Evolutionary conservation across 1,140 invertebrate genomes (phyloP).

Genomic region (Hylaeus anthracinus): DNA sequence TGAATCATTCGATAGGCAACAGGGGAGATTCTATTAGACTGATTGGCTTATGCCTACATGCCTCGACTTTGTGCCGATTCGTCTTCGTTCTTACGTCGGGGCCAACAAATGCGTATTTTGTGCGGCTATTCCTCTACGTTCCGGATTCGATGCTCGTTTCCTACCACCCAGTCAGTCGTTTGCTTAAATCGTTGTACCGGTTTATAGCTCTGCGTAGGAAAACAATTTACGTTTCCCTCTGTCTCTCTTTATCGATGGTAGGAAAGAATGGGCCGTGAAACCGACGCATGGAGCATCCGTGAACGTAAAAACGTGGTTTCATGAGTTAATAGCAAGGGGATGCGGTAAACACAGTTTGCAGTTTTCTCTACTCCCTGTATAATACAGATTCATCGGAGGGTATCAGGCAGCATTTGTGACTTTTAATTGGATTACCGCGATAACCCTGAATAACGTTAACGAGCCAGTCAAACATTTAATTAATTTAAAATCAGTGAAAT

Average conservation of each 20-base stretch:
- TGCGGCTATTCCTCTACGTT: not conserved
- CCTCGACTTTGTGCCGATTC: conserved; percentile 54
- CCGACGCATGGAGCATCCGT: not conserved
- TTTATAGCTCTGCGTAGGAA: conserved; percentile 24
- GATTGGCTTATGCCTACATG: conserved; percentile 61
- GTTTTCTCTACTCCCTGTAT: too few relatives aligned
- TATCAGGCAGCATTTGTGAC: not conserved
- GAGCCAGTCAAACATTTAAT: conserved; percentile 21
- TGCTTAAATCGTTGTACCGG: not conserved
- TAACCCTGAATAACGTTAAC: not conserved
- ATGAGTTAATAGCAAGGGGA: conserved; percentile 15
- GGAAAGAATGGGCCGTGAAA: conserved; percentile 6
- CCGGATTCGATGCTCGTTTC: not conserved
- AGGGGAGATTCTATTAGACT: conserved; percentile 69
- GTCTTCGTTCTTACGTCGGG: conserved; percentile 45
- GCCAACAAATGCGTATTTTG: conserved; percentile 27
- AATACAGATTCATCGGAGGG: not conserved
- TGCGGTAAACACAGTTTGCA: not conserved
- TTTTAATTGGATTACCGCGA: not conserved
- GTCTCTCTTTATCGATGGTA: not conserved
- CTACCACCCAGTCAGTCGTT: not conserved
- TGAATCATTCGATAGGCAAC: conserved; percentile 69
- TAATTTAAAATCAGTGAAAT: conserved; percentile 37
- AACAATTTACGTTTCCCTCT: conserved; percentile 16
- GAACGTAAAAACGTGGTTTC: conserved; percentile 9